Evolutionary conservation across 2,113 vertebrate genomes (phyloP), one percentile per base, ranked within the genome.

Genomic region (Otocyon megalotis): DNA sequence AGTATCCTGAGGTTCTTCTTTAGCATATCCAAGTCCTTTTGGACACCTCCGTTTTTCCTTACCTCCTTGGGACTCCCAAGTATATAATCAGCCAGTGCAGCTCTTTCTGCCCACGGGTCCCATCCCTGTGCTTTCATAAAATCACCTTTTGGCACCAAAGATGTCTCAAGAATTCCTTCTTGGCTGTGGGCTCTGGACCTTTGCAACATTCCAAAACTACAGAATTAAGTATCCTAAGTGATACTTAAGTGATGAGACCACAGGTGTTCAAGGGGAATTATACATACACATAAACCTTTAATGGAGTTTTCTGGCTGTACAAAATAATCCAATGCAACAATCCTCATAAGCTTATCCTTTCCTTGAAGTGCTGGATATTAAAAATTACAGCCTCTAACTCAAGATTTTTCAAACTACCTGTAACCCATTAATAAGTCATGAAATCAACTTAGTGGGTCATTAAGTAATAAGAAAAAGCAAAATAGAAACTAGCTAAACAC

Each of bases 361-460:
- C 80, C 63, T 89, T 54, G 2, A 92, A 83, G 48, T 56, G 32
- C 0, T 69, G 17, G 90, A 84, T 81, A 48, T 67, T 72, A 86
- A 85, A 96, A 90, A 82, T 74, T 58, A 92, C 2, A 72, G 28
- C 17, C 12, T 93, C 77, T 91, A 94, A 91, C 24, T 91, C 20
- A 50, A 26, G 37, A 62, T 63, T 88, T 96, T 94, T 79, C 80
- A 91, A 79, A 88, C 28, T 86, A 80, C 37, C 88, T 80, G 26
- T 60, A 94, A 90, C 7, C 69, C 20, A 90, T 63, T 83, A 91
- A 60, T 53, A 58, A 32, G 16, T 60, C 53, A 77, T 65, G 58
- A 91, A 92, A 94, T 94, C 37, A 93, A 89, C 67, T 90, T 90
- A 95, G 56, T 82, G 67, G 11, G 60, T 74, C 43, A 93, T 58